Conservation (phyloP, 2,888 invertebrate genomes). For the Caenorhabditis drosophilae region DNA sequence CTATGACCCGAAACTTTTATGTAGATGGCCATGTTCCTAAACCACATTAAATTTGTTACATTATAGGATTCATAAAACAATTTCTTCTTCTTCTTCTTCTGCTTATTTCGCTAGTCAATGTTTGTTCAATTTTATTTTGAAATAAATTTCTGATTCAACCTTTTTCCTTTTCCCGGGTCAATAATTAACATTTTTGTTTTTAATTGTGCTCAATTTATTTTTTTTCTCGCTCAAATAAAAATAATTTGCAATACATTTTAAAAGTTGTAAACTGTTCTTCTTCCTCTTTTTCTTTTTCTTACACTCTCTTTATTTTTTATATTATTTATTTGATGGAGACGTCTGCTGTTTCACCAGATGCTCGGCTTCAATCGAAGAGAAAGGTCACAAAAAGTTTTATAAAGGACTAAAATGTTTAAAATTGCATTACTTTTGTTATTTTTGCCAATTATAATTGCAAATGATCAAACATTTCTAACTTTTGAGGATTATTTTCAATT, state of each 20-base stretch:
- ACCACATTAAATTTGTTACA: constrained; percentile 77
- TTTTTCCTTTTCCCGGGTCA: background rate
- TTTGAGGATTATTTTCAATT: constrained; percentile 50
- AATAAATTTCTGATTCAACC: background rate
- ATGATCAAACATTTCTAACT: constrained; percentile 19
- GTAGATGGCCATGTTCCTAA: constrained; percentile 96
- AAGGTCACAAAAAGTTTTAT: no score
- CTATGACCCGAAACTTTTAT: constrained; percentile 91
- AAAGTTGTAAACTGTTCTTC: constrained; percentile 2
- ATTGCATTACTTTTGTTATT: constrained; percentile 1
- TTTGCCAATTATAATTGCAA: background rate
- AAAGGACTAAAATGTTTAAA: background rate
- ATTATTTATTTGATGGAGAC: no score
- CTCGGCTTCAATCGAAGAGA: no score
- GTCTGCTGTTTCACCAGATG: constrained; percentile 4
- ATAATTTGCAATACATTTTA: background rate
- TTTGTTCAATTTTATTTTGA: constrained; percentile 11
- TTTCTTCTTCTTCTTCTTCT: no score
- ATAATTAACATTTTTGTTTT: no score
- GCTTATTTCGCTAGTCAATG: background rate
- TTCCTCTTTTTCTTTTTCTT: background rate
- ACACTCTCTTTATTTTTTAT: background rate
- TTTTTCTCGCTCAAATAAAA: background rate
- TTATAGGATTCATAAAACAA: background rate
- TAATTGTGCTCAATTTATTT: constrained; percentile 3